phyloP scores from a whole-genome alignment of 2,797 vertebrate species.

The Scomberomorus guttatus region DNA sequence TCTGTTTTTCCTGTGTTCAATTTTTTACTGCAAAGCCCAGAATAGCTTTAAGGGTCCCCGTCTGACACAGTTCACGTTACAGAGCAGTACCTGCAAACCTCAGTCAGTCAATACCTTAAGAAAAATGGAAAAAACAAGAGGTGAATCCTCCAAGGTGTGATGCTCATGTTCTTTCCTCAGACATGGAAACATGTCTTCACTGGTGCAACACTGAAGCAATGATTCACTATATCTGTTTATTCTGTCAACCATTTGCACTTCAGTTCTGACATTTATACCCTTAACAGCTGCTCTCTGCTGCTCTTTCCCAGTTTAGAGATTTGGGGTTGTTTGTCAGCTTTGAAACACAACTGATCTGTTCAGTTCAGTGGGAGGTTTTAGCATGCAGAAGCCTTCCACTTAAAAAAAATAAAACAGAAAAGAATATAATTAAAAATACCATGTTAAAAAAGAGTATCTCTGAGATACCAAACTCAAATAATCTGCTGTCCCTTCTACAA shows the following conservation, averaged over 20 bases:
- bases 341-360: slow-evolving; percentile 48
- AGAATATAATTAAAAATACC: slow-evolving; percentile 11
- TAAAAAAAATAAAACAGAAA: neutral
- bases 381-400: neutral
- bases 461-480: neutral
- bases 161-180: slow-evolving; percentile 23
- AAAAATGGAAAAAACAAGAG: slow-evolving; percentile 21
- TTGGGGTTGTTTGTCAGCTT: slow-evolving; percentile 55
- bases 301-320: slow-evolving; percentile 47
- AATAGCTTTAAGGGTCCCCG: slow-evolving; percentile 10
- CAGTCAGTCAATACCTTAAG: slow-evolving; percentile 4
- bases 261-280: slow-evolving; percentile 44
- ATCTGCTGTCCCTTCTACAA: slow-evolving; percentile 3
- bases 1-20: neutral
- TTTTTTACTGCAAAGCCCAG: neutral
- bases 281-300: slow-evolving; percentile 29
- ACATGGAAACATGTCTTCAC: slow-evolving; percentile 28
- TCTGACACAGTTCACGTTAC: slow-evolving; percentile 23
- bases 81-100: slow-evolving; percentile 17
- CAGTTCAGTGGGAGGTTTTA: slow-evolving; percentile 27
- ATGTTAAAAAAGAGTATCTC: neutral
- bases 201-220: slow-evolving; percentile 20
- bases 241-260: slow-evolving; percentile 48
- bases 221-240: slow-evolving; percentile 54
- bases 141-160: slow-evolving; percentile 7